A percentile compares a stretch with the other conserved stretches of the same genome.
phyloP scores from a whole-genome alignment of 92 coral and sea anemone species.

The Phymanthus crucifer region DNA sequence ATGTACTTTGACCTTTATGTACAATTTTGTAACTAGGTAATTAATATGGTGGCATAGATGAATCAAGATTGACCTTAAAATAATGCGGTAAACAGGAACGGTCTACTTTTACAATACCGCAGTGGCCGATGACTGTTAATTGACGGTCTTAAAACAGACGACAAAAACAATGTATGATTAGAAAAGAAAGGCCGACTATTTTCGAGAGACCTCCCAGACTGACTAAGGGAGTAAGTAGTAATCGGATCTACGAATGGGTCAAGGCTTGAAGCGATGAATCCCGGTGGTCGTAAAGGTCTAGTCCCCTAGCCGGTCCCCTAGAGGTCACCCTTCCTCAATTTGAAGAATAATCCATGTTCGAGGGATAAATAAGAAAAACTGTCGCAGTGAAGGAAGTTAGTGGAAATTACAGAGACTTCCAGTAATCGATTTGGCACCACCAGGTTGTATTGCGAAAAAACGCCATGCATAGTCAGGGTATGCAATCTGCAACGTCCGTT shows the following conservation, averaged over 20 bases:
- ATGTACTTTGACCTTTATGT: conserved; percentile 7
- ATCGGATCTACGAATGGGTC: not conserved
- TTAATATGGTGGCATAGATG: conserved; percentile 8
- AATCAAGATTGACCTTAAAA: conserved; percentile 11
- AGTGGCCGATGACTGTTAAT: not conserved
- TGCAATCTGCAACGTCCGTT: no score
- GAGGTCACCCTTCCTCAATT: not conserved
- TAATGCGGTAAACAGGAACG: not conserved
- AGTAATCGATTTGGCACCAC: no score
- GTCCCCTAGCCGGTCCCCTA: no score
- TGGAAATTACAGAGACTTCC: no score
- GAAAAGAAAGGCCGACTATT: not conserved
- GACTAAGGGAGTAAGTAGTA: not conserved
- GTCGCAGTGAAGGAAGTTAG: no score
- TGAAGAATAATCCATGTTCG: not conserved
- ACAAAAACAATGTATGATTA: conserved; percentile 6
- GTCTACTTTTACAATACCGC: not conserved
- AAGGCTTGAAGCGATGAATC: not conserved
- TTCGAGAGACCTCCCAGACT: conserved; percentile 7
- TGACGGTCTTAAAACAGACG: conserved; percentile 2
- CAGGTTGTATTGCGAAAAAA: no score
- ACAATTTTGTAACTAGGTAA: conserved; percentile 9
- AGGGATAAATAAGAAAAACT: not conserved
- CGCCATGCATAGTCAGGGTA: no score
- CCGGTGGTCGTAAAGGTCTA: not conserved